A percentile compares a stretch with the other conserved stretches of the same genome.
phyloP scores from a whole-genome alignment of 23 tunicate genomes.

The Diplosoma virens region DNA sequence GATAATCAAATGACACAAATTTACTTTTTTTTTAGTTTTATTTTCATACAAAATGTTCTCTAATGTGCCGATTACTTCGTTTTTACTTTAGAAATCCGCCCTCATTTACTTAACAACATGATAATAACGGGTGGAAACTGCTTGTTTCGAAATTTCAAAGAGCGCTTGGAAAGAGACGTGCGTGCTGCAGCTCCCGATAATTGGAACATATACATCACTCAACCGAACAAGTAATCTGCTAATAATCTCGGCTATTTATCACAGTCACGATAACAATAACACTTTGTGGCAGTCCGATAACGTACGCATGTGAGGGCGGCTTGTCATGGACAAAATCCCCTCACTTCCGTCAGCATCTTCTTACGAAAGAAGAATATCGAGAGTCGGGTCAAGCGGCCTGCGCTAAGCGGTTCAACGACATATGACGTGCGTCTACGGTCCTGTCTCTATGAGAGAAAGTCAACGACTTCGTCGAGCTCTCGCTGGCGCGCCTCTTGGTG shows the following conservation, averaged over 20 bases:
- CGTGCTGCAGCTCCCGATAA: constrained; percentile 60
- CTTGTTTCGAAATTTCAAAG: constrained; percentile 49
- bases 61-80: too few species aligned
- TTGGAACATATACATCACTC: constrained; percentile 27
- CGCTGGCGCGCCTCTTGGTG: constrained; percentile 85
- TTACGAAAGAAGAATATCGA: constrained; percentile 65
- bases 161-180: constrained; percentile 66
- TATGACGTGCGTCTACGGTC: constrained; percentile 23
- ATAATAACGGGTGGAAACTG: constrained; percentile 89
- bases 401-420: constrained; percentile 60
- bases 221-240: constrained; percentile 51
- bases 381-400: constrained; percentile 89
- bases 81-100: constrained; percentile 42
- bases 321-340: constrained; percentile 54
- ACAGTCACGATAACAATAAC: background rate
- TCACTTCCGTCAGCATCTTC: constrained; percentile 39
- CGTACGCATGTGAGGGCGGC: constrained; percentile 86
- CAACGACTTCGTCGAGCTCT: constrained; percentile 89
- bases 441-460: constrained; percentile 67
- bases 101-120: constrained; percentile 71
- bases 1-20: too few species aligned
- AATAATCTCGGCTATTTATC: background rate
- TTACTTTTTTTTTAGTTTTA: too few species aligned
- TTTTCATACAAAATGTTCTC: too few species aligned
- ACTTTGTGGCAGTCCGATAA: constrained; percentile 44